Base-by-base conservation (phyloP, 2,888 invertebrate species). In the Timema podura region DNA sequence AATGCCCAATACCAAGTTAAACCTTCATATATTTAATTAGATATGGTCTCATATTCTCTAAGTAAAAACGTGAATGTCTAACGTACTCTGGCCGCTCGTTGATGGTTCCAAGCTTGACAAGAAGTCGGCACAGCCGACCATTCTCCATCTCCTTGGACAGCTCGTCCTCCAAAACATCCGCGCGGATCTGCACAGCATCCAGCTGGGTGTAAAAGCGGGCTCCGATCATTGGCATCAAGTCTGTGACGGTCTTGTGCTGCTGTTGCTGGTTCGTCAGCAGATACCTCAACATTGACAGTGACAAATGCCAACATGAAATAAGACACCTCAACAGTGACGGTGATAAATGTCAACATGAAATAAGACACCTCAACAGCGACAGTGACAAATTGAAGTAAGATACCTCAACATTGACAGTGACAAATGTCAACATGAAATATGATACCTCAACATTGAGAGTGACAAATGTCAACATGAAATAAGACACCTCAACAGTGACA, bases 181-280 rank as follows among this genome's bases (percentile, higher is more conserved):
- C 90, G 75, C 95, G 89, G 70, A 92, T 86, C 80, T 96, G 93
- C 71, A 94, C 86, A 7, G 92, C 91, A 82, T 98, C 98, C 79
- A 98, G 85, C 84, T 98, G 97, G 0, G 93, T 93, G 82, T 97
- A 98, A 83, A 98, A 98, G 71, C 98, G 86, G 64, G 97, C 97
- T 64, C 94, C 98, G 77, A 99, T 98, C 96, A 98, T 97, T 47
- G 98, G 98, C 98, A 98, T 98, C 77, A 98, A 88, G 83, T 98
- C 98, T 74, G 94, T 95, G 72, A 98, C 92, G 77, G 90, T 91
- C 78, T 92, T 89, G 76, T 91, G 86, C 70, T 82, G 78, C 74
- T 81, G 80, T 76, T 84, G 84, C 76, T 74, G 72, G 16, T 87
- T 85, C 64, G 90, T 85, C 77, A 94, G 84, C 79, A 95, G 84